Percentiles rank a stretch among this genome's conserved stretches.
These are phyloP conservation scores for Penaeus vannamei DNA, from an alignment of 1,140 invertebrate species.

Conservation along the genomic window DNA sequence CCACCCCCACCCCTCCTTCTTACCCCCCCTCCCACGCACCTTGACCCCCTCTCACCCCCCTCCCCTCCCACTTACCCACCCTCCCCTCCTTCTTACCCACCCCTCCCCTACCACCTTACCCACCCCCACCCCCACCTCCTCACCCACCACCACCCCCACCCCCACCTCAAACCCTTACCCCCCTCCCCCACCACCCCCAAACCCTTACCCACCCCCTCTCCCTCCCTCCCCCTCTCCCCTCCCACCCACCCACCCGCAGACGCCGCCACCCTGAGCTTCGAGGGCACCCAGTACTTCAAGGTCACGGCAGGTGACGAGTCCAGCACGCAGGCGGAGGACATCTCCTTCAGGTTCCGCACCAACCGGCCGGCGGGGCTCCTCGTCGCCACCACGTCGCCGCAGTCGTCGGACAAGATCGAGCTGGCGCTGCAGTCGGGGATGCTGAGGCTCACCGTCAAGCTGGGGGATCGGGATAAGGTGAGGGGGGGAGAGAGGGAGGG, in stretches of 20 bases:
- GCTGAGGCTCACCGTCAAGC: conserved; percentile 84
- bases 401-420: conserved; percentile 83
- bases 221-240: background rate
- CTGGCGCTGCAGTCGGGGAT: conserved; percentile 86
- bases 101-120: too few species aligned
- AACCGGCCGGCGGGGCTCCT: conserved; percentile 77
- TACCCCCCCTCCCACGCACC: background rate
- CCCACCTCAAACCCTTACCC: background rate
- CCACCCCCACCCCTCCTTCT: background rate
- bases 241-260: conserved; percentile 74
- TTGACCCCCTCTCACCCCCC: background rate
- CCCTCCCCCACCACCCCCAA: background rate
- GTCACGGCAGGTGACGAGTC: conserved; percentile 85
- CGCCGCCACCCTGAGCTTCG: conserved; percentile 88
- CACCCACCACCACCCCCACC: too few species aligned
- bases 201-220: too few species aligned
- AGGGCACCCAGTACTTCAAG: conserved; percentile 89
- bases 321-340: conserved; percentile 91
- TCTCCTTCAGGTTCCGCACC: conserved; percentile 90
- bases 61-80: too few species aligned
- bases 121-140: background rate
- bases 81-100: background rate
- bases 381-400: conserved; percentile 69
- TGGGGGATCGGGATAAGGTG: conserved; percentile 90
- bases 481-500: conserved; percentile 29